A percentile compares a stretch with the other conserved stretches of the same genome.
phyloP scores from a whole-genome alignment of 2,797 vertebrate genomes.

The Poecile montanus region DNA sequence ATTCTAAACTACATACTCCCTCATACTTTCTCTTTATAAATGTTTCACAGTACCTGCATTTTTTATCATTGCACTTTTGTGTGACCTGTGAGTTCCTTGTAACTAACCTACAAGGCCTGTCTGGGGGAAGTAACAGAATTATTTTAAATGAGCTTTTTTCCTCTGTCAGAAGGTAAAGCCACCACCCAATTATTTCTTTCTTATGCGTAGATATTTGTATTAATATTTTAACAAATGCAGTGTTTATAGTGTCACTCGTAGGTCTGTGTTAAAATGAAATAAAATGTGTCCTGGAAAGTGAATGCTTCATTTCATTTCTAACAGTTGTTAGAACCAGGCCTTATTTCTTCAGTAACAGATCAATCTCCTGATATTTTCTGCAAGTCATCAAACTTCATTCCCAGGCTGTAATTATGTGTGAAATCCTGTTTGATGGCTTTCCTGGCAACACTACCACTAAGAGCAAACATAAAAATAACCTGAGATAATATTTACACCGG shows the following conservation, averaged over 20 bases:
- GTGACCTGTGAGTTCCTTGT: conserved; percentile 75
- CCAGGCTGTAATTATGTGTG: neutral
- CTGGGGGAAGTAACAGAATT: conserved; percentile 60
- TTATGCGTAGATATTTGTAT: conserved; percentile 65
- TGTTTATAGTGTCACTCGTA: conserved; percentile 61
- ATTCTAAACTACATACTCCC: conserved; percentile 74
- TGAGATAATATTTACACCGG: neutral
- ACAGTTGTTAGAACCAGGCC: conserved; percentile 33
- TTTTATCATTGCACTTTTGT: conserved; percentile 78
- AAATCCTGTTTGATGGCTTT: neutral
- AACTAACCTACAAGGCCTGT: conserved; percentile 67
- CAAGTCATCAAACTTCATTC: conserved; percentile 12
- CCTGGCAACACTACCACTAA: neutral
- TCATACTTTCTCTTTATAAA: conserved; percentile 78
- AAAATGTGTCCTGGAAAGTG: conserved; percentile 25
- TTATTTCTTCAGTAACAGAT: conserved; percentile 45
- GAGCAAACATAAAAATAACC: neutral
- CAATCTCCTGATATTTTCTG: conserved; percentile 22
- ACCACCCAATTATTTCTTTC: conserved; percentile 55
- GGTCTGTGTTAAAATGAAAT: conserved; percentile 62
- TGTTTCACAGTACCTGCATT: conserved; percentile 83
- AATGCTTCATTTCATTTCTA: conserved; percentile 35
- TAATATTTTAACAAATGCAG: conserved; percentile 70
- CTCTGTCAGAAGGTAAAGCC: conserved; percentile 63
- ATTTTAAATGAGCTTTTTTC: conserved; percentile 54